Evolutionary conservation across 2,797 vertebrate species (phyloP).

Genomic region (Coregonus ussuriensis): DNA sequence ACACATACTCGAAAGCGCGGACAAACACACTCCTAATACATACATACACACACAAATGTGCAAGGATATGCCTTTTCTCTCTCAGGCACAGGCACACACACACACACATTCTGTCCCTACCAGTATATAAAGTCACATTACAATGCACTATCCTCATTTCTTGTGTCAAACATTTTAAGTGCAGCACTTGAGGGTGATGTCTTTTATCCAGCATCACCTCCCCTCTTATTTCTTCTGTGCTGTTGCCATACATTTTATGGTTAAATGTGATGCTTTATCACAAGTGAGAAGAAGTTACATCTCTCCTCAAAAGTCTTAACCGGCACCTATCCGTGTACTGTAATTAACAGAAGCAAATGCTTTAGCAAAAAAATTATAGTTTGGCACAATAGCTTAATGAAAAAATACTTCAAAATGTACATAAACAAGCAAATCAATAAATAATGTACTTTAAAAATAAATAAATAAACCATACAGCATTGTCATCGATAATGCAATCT

Average conservation of each 20-base stretch:
- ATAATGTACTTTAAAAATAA: conserved; percentile 47
- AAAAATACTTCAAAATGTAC: conserved; percentile 65
- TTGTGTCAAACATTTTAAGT: conserved; percentile 8
- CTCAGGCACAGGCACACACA: conserved; percentile 14
- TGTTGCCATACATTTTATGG: conserved; percentile 36
- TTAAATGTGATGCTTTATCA: conserved; percentile 49
- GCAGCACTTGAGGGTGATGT: conserved; percentile 52
- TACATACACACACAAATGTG: conserved; percentile 52
- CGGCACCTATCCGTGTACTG: conserved; percentile 45
- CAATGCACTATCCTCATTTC: conserved; percentile 50
- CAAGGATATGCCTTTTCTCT: conserved; percentile 37
- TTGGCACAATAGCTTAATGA: conserved; percentile 67
- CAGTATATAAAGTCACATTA: conserved; percentile 69
- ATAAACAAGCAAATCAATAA: conserved; percentile 65
- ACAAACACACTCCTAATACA: conserved; percentile 67
- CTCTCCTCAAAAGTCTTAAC: conserved; percentile 43
- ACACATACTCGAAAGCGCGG: conserved; percentile 70
- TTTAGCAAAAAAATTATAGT: conserved; percentile 64
- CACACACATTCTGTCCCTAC: conserved; percentile 54
- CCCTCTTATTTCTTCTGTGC: conserved; percentile 24
- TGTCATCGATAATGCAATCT: conserved; percentile 66
- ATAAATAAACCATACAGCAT: conserved; percentile 46
- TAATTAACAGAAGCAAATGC: conserved; percentile 61
- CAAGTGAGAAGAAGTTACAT: conserved; percentile 40
- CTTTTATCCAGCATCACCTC: conserved; percentile 29